A percentile compares a stretch with the other conserved stretches of the same genome.
phyloP scores from a whole-genome alignment of 2,113 vertebrate species.

The Tapirus terrestris region DNA sequence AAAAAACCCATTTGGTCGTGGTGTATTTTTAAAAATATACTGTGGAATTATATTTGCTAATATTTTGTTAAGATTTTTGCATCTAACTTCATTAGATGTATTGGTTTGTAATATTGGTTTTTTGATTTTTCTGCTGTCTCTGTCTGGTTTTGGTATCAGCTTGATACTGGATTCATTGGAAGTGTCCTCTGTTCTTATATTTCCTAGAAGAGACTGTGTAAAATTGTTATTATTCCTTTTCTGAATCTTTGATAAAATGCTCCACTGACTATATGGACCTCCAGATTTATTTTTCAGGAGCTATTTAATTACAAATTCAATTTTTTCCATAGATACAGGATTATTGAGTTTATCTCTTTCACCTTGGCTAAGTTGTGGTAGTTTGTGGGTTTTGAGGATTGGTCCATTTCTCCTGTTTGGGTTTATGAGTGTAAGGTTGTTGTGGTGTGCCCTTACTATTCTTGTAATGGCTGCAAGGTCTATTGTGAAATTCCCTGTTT shows the following conservation, averaged over 20 bases:
- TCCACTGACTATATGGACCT: neutral
- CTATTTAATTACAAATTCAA: neutral
- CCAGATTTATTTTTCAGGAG: neutral
- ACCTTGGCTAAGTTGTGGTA: neutral
- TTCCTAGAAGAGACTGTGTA: neutral
- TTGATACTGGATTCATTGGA: neutral
- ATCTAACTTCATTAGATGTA: too few species aligned
- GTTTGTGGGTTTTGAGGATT: neutral
- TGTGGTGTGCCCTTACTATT: neutral
- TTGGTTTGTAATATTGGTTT: too few species aligned
- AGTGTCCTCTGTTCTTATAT: neutral
- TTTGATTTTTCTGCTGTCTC: too few species aligned
- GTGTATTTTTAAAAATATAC: too few species aligned
- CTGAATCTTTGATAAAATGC: neutral
- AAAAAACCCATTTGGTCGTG: neutral
- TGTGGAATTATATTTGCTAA: too few species aligned
- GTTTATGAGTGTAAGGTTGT: neutral
- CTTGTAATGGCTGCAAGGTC: neutral
- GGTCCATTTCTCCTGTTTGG: neutral
- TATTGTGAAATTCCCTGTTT: neutral
- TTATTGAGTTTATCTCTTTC: neutral
- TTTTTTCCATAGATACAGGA: neutral
- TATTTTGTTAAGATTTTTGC: too few species aligned
- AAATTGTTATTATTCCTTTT: neutral
- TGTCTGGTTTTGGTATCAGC: neutral